Evolutionary conservation across 2,888 invertebrate species (phyloP), one percentile per base, ranked within the genome.

Genomic region (Criorhina ranunculi): DNA sequence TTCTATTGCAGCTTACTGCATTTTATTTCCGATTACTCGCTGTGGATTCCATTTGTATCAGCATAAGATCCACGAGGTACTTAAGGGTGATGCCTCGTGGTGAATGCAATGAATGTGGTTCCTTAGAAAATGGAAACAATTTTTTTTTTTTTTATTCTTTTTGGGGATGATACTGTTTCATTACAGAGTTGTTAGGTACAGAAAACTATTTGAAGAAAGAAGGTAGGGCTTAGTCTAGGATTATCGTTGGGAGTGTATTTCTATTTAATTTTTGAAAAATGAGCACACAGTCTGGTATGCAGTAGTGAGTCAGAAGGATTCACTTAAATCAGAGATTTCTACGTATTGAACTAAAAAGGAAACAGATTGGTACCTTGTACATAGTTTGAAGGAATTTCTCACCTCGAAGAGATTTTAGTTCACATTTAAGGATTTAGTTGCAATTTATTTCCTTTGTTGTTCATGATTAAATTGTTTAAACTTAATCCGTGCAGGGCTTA

Each of bases 1-100:
- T 70, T 76, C 53, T 62, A 55, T 49, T 62, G 35, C 62, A 62
- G 69, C 49, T 67, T 60, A 78, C 66, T 78, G 82, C 60, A 67
- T 73, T 78, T 78, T 78, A 83, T 83, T 83, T 82, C 55, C 66
- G 55, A 67, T 80, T 72, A 67, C 82, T 77, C 24, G 60, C 53
- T 53, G 46, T 42, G 62, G 35, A 40, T 49, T 64, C 29, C 46
- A 70, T 57, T 69, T 51, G 9, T 42, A 40, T 49, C 46, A 33
- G 53, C 11, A 37, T 37, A 29, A 42, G 37, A 53, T 60, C 29
- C 35, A 19, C 44, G 24, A 33, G 31, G 19, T 59, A 53, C 24
- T 67, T 35, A 37, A 31, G 19, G 33, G 8, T 59, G 33, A 37
- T 44, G 17, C 33, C 35, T 35, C 17, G 33, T 11, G 44, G 17